phyloP scores from a whole-genome alignment of 2,113 vertebrate genomes.

The Pelvicachromis taeniatus region DNA sequence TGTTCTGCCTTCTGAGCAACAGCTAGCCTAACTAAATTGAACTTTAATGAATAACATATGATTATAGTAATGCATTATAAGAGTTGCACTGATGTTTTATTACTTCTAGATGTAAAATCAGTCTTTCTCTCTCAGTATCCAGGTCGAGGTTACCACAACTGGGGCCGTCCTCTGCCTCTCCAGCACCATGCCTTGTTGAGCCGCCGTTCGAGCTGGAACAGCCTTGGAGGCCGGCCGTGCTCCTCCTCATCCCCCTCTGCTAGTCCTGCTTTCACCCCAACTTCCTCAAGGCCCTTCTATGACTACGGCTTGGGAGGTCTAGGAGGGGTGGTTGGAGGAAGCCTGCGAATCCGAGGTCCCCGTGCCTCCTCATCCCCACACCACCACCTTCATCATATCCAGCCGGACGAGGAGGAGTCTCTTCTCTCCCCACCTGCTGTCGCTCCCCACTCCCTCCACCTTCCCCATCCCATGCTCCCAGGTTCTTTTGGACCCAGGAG shows the following conservation, averaged over 20 bases:
- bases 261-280: conserved; percentile 39
- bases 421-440: conserved; percentile 74
- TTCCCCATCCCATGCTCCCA: conserved; percentile 59
- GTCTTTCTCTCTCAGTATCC: conserved; percentile 73
- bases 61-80: not conserved
- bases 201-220: conserved; percentile 94
- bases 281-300: conserved; percentile 63
- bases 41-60: not conserved
- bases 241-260: conserved; percentile 56
- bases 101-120: not conserved
- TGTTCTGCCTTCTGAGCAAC: not conserved
- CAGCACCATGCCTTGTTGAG: conserved; percentile 78
- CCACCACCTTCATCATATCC: conserved; percentile 53
- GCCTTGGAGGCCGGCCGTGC: conserved; percentile 63
- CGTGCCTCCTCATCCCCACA: conserved; percentile 56
- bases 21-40: not conserved
- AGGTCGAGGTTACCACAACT: conserved; percentile 80
- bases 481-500: conserved; percentile 61
- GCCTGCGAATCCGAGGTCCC: conserved; percentile 76
- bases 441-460: conserved; percentile 44
- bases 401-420: conserved; percentile 83
- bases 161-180: conserved; percentile 71
- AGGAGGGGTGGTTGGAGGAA: conserved; percentile 58
- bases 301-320: conserved; percentile 55
- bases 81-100: not conserved